Evolutionary conservation across 2,888 invertebrate species (phyloP).

Genomic region (Ichneumon xanthorius): DNA sequence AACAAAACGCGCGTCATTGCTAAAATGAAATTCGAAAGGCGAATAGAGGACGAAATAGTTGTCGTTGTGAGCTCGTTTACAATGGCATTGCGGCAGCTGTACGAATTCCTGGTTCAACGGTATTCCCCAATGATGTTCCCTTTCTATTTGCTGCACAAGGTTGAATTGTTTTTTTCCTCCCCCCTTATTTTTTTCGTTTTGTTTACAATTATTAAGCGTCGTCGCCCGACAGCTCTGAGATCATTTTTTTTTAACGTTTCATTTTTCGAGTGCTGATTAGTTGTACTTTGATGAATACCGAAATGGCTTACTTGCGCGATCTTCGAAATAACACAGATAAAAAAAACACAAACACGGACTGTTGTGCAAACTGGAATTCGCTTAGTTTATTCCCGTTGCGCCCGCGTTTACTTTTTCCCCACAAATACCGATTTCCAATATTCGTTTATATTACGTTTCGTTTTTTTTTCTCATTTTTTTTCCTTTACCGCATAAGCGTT

Average conservation of each 20-base stretch:
- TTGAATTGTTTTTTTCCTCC: conserved; percentile 76
- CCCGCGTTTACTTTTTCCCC: conserved; percentile 59
- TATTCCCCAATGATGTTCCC: conserved; percentile 82
- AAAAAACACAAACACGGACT: conserved; percentile 71
- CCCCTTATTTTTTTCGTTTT: conserved; percentile 67
- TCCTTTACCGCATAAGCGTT: conserved; percentile 40
- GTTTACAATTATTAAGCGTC: conserved; percentile 79
- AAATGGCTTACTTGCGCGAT: background rate
- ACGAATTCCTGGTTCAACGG: conserved; percentile 77
- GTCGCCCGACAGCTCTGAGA: conserved; percentile 76
- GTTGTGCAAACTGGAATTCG: conserved; percentile 75
- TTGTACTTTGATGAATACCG: conserved; percentile 75
- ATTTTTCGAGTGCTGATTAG: conserved; percentile 80
- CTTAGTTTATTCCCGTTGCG: conserved; percentile 71
- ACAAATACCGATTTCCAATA: conserved; percentile 69
- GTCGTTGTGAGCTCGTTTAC: conserved; percentile 49
- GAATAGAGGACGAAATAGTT: conserved; percentile 43
- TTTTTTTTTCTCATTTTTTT: conserved; percentile 38
- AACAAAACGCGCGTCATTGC: conserved; percentile 62
- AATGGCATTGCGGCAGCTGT: conserved; percentile 76
- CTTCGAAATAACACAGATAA: conserved; percentile 59
- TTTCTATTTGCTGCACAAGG: conserved; percentile 80
- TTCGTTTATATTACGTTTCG: conserved; percentile 25
- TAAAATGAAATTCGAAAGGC: conserved; percentile 73
- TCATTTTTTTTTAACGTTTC: conserved; percentile 77